Evolutionary conservation across 2,797 vertebrate species (phyloP).

Genomic region (Euthynnus affinis): DNA sequence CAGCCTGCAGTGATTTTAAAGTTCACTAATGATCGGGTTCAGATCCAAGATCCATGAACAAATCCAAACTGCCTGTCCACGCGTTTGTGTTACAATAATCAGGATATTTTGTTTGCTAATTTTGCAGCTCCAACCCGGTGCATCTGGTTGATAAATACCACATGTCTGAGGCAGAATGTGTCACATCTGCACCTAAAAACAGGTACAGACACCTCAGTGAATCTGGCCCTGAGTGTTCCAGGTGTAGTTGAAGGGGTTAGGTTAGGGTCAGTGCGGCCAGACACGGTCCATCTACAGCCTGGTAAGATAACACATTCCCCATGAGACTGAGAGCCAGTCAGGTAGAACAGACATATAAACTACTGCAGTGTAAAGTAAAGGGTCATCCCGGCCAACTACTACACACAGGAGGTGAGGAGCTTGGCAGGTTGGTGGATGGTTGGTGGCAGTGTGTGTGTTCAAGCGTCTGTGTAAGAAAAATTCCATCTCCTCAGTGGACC

Average conservation of each 20-base stretch:
- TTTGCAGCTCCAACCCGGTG: no score
- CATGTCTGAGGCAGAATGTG: no score
- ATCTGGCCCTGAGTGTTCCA: constrained; percentile 16
- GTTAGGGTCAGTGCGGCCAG: constrained; percentile 55
- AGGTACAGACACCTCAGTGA: not conserved
- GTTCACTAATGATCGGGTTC: no score
- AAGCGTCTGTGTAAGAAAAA: constrained; percentile 18
- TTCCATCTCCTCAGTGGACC: constrained; percentile 25
- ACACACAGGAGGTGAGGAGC: constrained; percentile 63
- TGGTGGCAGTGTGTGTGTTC: constrained; percentile 20
- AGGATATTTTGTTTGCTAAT: no score
- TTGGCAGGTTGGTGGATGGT: constrained; percentile 50
- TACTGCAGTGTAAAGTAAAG: constrained; percentile 75
- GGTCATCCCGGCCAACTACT: constrained; percentile 66
- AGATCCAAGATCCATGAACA: no score
- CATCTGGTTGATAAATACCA: no score
- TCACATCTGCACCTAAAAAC: no score
- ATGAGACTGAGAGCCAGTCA: constrained; percentile 56
- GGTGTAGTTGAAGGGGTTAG: constrained; percentile 41
- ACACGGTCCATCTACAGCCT: constrained; percentile 56
- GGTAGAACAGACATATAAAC: constrained; percentile 75
- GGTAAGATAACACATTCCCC: constrained; percentile 73
- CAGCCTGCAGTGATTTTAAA: no score
- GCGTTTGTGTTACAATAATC: no score
- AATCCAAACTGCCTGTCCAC: no score